These are phyloP conservation scores for Drosophila borborema DNA, from an alignment of 2,888 invertebrate genomes.

Conservation along the genomic window DNA sequence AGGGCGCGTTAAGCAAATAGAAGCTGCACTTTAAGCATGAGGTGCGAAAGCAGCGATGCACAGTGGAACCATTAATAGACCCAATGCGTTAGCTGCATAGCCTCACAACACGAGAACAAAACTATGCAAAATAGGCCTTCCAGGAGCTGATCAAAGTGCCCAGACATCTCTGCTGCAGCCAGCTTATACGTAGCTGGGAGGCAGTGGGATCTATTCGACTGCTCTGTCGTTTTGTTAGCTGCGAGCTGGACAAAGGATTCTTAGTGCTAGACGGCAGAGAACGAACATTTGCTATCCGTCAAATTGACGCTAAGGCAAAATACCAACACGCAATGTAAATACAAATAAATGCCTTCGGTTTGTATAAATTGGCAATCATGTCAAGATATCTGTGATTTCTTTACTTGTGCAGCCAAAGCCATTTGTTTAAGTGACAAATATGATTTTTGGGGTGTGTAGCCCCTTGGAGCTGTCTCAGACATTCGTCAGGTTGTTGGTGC, in stretches of 20 bases:
- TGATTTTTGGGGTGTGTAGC: constrained; percentile 18
- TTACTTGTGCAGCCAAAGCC: neutral
- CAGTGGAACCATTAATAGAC: constrained; percentile 17
- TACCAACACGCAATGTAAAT: constrained; percentile 24
- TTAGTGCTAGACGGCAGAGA: constrained; percentile 30
- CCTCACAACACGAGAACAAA: neutral
- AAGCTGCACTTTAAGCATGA: neutral
- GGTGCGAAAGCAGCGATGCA: constrained; percentile 6
- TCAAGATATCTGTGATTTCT: constrained; percentile 46
- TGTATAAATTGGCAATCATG: constrained; percentile 40
- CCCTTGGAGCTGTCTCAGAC: neutral
- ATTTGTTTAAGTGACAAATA: constrained; percentile 63
- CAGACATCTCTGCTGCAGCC: constrained; percentile 24
- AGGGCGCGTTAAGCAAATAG: neutral
- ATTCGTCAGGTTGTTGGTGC: constrained; percentile 31
- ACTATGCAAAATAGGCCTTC: constrained; percentile 33
- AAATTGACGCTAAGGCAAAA: constrained; percentile 13
- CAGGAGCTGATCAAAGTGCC: constrained; percentile 24
- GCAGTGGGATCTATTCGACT: constrained; percentile 23
- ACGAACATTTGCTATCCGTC: neutral
- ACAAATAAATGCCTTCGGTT: constrained; percentile 33
- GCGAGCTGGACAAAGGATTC: neutral
- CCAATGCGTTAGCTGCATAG: constrained; percentile 27
- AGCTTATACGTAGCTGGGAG: constrained; percentile 39
- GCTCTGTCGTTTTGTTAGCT: constrained; percentile 7